Percentiles rank a stretch among this genome's conserved stretches.
Conservation (phyloP, 2,797 vertebrate species). For the Sphenopsis melanotis region DNA sequence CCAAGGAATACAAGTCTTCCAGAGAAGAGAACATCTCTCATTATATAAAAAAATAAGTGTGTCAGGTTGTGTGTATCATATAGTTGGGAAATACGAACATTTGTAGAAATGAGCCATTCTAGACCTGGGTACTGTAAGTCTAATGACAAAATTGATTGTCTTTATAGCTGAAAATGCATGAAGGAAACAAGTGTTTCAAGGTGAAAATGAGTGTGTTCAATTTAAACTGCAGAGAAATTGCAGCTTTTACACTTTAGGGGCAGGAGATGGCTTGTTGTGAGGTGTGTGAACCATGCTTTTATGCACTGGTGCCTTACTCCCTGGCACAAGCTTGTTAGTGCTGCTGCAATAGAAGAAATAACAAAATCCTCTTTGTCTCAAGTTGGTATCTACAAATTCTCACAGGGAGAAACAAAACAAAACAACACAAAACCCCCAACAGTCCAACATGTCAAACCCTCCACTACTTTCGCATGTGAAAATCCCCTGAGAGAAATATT, state of each 20-base stretch:
- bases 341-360: background rate
- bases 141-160: background rate
- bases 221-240: background rate
- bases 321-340: conserved; percentile 2
- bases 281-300: background rate
- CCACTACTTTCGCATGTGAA: background rate
- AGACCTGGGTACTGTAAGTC: background rate
- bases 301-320: background rate
- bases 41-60: conserved; percentile 1
- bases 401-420: conserved; percentile 47
- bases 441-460: conserved; percentile 32
- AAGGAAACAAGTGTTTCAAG: conserved; percentile 5
- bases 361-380: conserved; percentile 52
- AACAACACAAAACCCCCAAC: background rate
- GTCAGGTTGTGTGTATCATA: background rate
- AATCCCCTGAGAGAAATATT: conserved; percentile 55
- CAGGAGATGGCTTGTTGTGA: background rate
- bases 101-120: background rate
- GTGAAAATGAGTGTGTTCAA: background rate
- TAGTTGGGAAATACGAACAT: background rate
- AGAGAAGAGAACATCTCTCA: conserved; percentile 32
- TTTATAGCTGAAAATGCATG: background rate
- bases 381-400: conserved; percentile 46
- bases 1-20: conserved; percentile 11
- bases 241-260: conserved; percentile 6